phyloP scores from a whole-genome alignment of 2,113 vertebrate genomes.

The Bothrops jararaca region DNA sequence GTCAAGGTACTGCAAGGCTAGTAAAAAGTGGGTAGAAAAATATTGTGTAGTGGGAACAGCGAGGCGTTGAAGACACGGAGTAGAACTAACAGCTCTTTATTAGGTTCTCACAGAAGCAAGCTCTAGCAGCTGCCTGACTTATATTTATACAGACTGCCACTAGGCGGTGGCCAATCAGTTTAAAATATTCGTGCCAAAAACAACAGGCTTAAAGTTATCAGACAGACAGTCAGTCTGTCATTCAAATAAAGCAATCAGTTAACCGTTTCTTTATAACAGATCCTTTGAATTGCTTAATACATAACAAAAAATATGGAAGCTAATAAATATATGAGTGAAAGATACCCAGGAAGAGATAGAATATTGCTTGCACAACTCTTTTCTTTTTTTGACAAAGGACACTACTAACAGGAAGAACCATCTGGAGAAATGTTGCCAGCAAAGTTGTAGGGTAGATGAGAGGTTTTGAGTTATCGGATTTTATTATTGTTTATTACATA shows the following conservation, averaged over 20 bases:
- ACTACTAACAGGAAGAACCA: neutral
- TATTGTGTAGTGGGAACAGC: neutral
- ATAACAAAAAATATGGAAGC: neutral
- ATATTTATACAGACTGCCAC: no score
- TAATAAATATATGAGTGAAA: neutral
- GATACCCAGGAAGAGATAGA: neutral
- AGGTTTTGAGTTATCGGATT: neutral
- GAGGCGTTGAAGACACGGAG: no score
- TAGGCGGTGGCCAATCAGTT: no score
- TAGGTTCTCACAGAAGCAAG: no score
- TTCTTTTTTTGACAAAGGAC: neutral
- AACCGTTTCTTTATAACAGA: no score
- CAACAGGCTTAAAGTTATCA: no score
- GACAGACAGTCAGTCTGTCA: no score
- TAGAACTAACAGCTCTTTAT: no score
- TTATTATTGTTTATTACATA: neutral
- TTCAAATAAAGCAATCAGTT: no score
- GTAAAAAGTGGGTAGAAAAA: neutral
- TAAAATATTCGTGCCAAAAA: no score
- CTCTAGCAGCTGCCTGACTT: no score
- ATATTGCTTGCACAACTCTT: neutral
- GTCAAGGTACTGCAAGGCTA: neutral
- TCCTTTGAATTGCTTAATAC: no score
- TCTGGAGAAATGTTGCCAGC: neutral
- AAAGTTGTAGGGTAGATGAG: neutral